Percentiles rank a stretch among this genome's conserved stretches.
Conservation (phyloP, 2,888 invertebrate species). For the Protonemura montana region DNA sequence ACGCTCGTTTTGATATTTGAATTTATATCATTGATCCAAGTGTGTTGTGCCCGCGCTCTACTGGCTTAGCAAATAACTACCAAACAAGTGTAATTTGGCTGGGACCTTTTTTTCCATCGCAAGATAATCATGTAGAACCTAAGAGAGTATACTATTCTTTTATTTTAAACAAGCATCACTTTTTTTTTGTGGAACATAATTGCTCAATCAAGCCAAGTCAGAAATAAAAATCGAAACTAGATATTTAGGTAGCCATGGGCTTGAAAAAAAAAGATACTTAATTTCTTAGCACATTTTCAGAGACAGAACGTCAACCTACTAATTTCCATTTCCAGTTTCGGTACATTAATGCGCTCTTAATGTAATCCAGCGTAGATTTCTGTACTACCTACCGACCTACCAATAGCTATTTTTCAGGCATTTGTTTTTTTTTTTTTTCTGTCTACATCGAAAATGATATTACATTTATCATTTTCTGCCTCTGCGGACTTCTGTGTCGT, state of each 20-base stretch:
- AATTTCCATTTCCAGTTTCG: conserved; percentile 4
- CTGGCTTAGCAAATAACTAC: not conserved
- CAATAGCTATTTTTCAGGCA: not conserved
- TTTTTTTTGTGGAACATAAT: conserved; percentile 17
- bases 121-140: not conserved
- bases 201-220: conserved; percentile 15
- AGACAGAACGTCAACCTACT: conserved; percentile 7
- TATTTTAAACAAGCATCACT: not conserved
- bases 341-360: not conserved
- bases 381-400: no score
- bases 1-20: not conserved
- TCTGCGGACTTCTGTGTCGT: no score
- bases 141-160: not conserved
- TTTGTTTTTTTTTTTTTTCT: no score
- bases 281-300: conserved; percentile 5
- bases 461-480: no score
- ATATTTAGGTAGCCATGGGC: conserved; percentile 12
- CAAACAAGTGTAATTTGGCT: not conserved
- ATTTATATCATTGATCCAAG: not conserved
- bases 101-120: not conserved
- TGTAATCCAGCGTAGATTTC: not conserved
- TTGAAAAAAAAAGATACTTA: not conserved
- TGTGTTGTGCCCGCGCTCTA: not conserved
- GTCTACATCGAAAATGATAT: no score
- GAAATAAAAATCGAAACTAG: conserved; percentile 4